Percentiles rank a stretch among this genome's conserved stretches.
These are phyloP conservation scores for Amiota minor DNA, from an alignment of 2,888 invertebrate species.

Conservation along the genomic window DNA sequence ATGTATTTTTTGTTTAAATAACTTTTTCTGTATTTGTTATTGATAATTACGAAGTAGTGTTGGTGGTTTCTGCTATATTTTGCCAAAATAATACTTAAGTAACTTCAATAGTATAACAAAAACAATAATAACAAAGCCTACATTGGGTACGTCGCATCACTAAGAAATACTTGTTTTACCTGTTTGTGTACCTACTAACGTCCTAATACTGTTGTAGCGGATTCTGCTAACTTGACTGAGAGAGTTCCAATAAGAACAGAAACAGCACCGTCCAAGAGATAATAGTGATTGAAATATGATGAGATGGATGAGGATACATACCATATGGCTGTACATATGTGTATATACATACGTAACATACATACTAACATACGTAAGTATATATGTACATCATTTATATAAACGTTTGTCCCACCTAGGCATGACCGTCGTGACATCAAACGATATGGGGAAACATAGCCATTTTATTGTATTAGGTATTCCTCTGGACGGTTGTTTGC, in stretches of 20 bases:
- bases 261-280: neutral
- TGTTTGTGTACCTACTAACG: slow-evolving; percentile 73
- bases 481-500: too few species aligned
- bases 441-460: too few species aligned
- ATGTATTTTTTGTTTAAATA: slow-evolving; percentile 34
- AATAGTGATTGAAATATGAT: too few species aligned
- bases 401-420: too few species aligned
- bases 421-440: too few species aligned
- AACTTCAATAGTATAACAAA: slow-evolving; percentile 33
- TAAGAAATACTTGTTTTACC: slow-evolving; percentile 72
- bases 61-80: slow-evolving; percentile 42
- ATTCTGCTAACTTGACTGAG: slow-evolving; percentile 49
- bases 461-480: too few species aligned
- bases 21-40: slow-evolving; percentile 63
- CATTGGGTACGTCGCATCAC: slow-evolving; percentile 32
- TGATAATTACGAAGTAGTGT: slow-evolving; percentile 50
- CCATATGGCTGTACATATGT: too few species aligned
- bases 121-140: slow-evolving; percentile 33
- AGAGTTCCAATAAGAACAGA: slow-evolving; percentile 20
- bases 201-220: slow-evolving; percentile 74
- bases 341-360: too few species aligned
- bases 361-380: too few species aligned
- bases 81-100: slow-evolving; percentile 64
- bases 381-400: too few species aligned
- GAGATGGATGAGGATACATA: too few species aligned